These are phyloP conservation scores for Stichopus horrens DNA, from an alignment of 53 echinoderm and acorn worm species.

Conservation along the genomic window DNA sequence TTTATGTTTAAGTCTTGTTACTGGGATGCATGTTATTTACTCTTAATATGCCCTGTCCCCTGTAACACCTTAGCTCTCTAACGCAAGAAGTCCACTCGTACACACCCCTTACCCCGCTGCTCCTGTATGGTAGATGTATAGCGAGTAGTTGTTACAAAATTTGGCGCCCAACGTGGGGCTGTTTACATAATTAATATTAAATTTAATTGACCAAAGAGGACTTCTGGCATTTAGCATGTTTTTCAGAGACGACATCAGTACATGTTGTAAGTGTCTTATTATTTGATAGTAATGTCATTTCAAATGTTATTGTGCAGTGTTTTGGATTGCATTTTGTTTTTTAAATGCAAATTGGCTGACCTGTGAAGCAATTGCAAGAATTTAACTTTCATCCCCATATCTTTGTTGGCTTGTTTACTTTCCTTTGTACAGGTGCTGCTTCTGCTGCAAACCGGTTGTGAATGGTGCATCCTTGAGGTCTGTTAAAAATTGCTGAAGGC, in stretches of 20 bases:
- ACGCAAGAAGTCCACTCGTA: no score
- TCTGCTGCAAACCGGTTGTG: slow-evolving; percentile 17
- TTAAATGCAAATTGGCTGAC: background rate
- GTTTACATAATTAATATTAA: slow-evolving; percentile 3
- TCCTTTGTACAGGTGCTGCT: slow-evolving; percentile 35
- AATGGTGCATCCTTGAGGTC: slow-evolving; percentile 36
- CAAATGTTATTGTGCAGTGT: background rate
- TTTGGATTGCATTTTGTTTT: background rate
- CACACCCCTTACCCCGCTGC: background rate
- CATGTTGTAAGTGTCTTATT: background rate
- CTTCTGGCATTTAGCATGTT: background rate
- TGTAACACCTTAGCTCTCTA: no score
- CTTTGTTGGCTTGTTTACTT: background rate
- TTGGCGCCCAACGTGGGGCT: slow-evolving; percentile 23
- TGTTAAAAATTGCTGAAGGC: slow-evolving; percentile 12
- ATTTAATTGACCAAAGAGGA: background rate
- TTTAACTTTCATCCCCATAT: background rate
- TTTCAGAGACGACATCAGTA: background rate
- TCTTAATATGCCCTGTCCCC: no score
- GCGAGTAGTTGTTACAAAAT: background rate
- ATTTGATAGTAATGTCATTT: background rate
- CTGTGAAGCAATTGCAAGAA: background rate
- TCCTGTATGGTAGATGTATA: background rate
- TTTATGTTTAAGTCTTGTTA: no score
- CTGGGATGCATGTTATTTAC: no score